These are phyloP conservation scores for Apodemus sylvaticus DNA, from an alignment of 2,113 vertebrate genomes.

Conservation along the genomic window DNA sequence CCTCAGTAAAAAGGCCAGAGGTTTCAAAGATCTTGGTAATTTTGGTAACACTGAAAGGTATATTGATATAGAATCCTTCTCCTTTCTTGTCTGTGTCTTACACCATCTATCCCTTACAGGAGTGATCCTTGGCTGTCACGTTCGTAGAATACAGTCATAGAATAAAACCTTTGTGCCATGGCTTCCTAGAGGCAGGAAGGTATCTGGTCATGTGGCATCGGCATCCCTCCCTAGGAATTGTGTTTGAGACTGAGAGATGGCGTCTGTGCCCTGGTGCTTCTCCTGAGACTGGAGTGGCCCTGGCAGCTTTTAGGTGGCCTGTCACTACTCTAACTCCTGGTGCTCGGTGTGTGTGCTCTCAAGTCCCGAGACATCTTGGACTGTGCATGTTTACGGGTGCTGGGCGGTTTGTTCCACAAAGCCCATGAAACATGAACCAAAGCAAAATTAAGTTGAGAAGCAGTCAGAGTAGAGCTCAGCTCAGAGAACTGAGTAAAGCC, in stretches of 20 bases:
- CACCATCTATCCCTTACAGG: background rate
- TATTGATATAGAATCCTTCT: background rate
- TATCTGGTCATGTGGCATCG: background rate
- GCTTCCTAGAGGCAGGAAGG: background rate
- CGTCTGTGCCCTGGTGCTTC: background rate
- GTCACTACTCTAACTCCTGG: slow-evolving; percentile 6
- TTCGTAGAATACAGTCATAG: background rate
- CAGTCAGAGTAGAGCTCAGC: background rate
- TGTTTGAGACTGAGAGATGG: slow-evolving; percentile 37
- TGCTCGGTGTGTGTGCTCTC: background rate
- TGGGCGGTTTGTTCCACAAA: background rate
- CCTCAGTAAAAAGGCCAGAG: background rate
- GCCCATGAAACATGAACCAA: background rate
- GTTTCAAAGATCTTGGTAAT: slow-evolving; percentile 9
- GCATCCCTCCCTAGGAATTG: slow-evolving; percentile 10
- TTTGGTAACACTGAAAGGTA: background rate
- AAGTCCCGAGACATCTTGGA: background rate
- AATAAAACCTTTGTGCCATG: background rate
- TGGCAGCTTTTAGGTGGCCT: background rate
- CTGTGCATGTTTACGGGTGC: slow-evolving; percentile 28
- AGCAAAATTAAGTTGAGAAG: slow-evolving; percentile 11
- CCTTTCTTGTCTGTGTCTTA: background rate
- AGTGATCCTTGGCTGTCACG: background rate
- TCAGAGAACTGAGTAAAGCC: background rate
- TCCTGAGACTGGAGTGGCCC: slow-evolving; percentile 15